A percentile compares a stretch with the other conserved stretches of the same genome.
Conservation (phyloP, 2,113 vertebrate species). For the Cynopterus brachyotis region DNA sequence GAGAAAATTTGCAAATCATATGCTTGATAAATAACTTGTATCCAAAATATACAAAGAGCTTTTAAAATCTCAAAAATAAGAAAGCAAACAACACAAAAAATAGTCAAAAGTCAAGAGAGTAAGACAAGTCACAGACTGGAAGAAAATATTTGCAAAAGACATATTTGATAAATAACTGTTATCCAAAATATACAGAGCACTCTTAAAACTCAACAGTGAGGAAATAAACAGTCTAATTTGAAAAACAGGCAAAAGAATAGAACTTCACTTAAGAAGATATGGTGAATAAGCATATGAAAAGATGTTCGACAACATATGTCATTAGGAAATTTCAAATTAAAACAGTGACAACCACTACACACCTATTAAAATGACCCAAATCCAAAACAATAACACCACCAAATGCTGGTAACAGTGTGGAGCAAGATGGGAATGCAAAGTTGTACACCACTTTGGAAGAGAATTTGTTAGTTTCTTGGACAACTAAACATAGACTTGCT, state of each 20-base stretch:
- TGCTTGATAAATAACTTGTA: constrained; percentile 31
- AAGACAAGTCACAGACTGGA: not conserved
- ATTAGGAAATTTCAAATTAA: not conserved
- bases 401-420: not conserved
- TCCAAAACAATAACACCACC: not conserved
- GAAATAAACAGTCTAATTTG: not conserved
- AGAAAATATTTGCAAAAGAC: constrained; percentile 11
- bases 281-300: not conserved
- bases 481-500: not conserved
- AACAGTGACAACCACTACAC: not conserved
- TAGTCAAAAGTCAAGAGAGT: constrained; percentile 1
- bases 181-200: not conserved
- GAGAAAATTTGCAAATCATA: constrained; percentile 29
- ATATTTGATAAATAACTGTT: not conserved
- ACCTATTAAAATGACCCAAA: not conserved
- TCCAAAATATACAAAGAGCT: not conserved
- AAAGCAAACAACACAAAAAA: constrained; percentile 10
- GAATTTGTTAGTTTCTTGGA: not conserved
- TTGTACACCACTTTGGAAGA: not conserved
- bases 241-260: not conserved
- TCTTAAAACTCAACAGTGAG: not conserved
- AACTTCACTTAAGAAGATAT: not conserved
- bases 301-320: not conserved
- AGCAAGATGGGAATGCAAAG: not conserved
- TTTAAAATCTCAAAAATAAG: constrained; percentile 38